These are phyloP conservation scores for Petrocephalus microphthalmus DNA, from an alignment of 2,113 vertebrate species.

Conservation along the genomic window DNA sequence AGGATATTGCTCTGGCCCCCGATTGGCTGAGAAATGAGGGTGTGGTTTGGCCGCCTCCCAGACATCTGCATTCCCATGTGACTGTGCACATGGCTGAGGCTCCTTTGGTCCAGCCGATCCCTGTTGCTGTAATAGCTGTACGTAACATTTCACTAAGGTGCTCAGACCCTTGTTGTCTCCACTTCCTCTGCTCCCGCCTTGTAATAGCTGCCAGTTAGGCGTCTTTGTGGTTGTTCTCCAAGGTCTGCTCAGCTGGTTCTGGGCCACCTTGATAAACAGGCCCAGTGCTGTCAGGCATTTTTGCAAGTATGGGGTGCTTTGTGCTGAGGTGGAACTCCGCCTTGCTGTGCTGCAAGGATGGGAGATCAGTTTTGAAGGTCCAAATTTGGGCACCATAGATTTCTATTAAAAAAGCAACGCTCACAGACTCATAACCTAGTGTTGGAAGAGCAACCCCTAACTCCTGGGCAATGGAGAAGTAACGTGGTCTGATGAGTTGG, in stretches of 20 bases:
- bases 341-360: not conserved
- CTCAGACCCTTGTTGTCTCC: not conserved
- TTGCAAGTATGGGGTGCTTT: not conserved
- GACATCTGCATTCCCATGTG: not conserved
- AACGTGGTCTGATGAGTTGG: too few species aligned
- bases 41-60: not conserved
- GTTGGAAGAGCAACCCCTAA: too few species aligned
- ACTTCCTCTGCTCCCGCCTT: not conserved
- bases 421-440: too few species aligned
- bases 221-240: not conserved
- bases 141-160: not conserved
- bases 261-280: not conserved
- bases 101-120: not conserved
- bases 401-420: not conserved
- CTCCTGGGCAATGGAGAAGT: too few species aligned
- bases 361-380: not conserved
- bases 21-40: not conserved
- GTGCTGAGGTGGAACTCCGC: not conserved
- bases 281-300: not conserved
- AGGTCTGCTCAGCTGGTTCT: not conserved
- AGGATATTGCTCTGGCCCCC: not conserved
- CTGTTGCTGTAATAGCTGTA: not conserved
- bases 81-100: not conserved
- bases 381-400: not conserved
- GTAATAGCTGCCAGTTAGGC: not conserved